Percentiles rank a stretch among this genome's conserved stretches.
Conservation (phyloP, 2,888 invertebrate species). For the Lasioglossum lativentre region DNA sequence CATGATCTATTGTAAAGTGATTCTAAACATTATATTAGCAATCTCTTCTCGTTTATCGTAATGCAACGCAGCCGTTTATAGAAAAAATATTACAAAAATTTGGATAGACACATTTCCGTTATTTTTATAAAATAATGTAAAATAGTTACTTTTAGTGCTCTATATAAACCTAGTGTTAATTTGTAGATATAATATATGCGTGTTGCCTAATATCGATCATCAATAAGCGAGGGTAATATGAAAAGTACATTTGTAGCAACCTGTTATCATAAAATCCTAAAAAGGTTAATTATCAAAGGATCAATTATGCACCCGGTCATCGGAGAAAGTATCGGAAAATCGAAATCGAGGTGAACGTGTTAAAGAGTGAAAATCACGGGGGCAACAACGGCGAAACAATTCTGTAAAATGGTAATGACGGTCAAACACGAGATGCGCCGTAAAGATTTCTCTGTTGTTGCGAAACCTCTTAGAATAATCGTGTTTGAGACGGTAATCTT, state of each 20-base stretch:
- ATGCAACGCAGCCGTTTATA: background rate
- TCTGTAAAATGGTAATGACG: background rate
- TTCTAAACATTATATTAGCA: too few relatives aligned
- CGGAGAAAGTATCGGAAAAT: constrained; percentile 4
- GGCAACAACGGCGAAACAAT: background rate
- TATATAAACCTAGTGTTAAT: too few relatives aligned
- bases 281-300: background rate
- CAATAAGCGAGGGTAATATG: background rate
- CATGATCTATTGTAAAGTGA: too few relatives aligned
- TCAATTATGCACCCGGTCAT: background rate
- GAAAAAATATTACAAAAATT: background rate
- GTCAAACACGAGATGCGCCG: background rate
- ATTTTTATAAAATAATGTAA: too few relatives aligned
- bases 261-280: background rate
- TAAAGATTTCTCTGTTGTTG: constrained; percentile 13
- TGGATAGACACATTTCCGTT: too few relatives aligned
- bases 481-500: constrained; percentile 26
- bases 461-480: constrained; percentile 40
- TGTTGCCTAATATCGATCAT: too few relatives aligned
- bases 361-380: background rate
- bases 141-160: too few relatives aligned
- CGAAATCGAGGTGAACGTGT: constrained; percentile 1
- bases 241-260: background rate
- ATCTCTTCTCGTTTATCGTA: too few relatives aligned
- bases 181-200: too few relatives aligned